Evolutionary conservation across 2,113 vertebrate genomes (phyloP).

Genomic region (Melanocharis versteri): DNA sequence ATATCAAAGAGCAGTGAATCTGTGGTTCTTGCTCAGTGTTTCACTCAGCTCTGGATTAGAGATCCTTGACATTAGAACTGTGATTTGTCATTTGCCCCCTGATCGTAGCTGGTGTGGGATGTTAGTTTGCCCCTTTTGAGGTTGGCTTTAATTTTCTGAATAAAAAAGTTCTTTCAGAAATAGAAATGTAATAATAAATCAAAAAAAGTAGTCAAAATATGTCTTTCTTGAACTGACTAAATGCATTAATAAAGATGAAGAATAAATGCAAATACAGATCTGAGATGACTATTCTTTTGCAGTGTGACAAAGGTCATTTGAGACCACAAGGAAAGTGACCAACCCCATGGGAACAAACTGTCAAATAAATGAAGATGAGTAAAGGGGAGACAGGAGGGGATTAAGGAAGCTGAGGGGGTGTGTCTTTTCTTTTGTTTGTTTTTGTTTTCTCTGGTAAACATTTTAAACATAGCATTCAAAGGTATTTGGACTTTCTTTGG

Average conservation of each 20-base stretch:
- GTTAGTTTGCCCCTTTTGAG: not conserved
- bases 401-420: not conserved
- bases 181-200: not conserved
- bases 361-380: not conserved
- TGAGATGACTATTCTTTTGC: not conserved
- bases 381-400: not conserved
- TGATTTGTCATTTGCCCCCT: not conserved
- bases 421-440: not conserved
- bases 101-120: not conserved
- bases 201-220: not conserved
- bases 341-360: not conserved
- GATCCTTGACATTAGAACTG: not conserved
- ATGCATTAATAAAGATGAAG: not conserved
- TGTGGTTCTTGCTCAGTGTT: not conserved
- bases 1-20: not conserved
- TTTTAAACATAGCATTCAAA: not conserved
- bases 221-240: not conserved
- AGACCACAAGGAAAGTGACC: not conserved
- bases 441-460: not conserved
- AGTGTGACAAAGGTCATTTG: not conserved
- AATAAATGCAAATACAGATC: not conserved
- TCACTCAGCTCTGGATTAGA: not conserved
- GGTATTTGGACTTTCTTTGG: not conserved
- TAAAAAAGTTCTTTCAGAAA: not conserved
- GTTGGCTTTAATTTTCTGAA: not conserved